Conservation (phyloP, 2,113 vertebrate genomes). For the Campylorhamphus procurvoides region DNA sequence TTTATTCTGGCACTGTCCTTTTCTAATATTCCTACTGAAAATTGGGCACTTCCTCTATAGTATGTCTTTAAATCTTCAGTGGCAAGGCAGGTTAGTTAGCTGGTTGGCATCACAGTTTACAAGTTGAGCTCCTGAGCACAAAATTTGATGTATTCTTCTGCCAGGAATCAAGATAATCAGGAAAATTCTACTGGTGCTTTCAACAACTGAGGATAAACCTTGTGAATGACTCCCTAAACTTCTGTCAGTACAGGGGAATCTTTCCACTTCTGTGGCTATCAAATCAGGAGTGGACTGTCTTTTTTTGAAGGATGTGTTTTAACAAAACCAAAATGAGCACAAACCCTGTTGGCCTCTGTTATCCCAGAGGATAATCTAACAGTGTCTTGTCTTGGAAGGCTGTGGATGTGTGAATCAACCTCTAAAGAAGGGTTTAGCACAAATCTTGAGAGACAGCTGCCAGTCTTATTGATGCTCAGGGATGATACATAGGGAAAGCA, state of each 20-base stretch:
- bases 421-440: neutral
- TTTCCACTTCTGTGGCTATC: neutral
- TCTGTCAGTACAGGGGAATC: neutral
- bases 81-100: neutral
- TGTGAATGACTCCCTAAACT: neutral
- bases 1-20: neutral
- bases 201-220: neutral
- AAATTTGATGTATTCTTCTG: neutral
- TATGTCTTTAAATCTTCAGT: neutral
- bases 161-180: neutral
- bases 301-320: neutral
- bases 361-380: neutral
- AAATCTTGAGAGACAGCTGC: slow-evolving; percentile 36
- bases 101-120: neutral
- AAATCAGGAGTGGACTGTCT: neutral
- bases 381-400: neutral
- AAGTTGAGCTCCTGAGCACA: neutral
- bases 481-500: neutral
- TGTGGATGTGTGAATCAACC: neutral
- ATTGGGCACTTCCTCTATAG: neutral
- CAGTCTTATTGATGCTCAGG: neutral
- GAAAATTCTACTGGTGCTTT: neutral
- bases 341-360: neutral
- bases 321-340: neutral
- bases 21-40: neutral